Conservation (phyloP, 2,888 invertebrate genomes). For the Cerastis leucographa region DNA sequence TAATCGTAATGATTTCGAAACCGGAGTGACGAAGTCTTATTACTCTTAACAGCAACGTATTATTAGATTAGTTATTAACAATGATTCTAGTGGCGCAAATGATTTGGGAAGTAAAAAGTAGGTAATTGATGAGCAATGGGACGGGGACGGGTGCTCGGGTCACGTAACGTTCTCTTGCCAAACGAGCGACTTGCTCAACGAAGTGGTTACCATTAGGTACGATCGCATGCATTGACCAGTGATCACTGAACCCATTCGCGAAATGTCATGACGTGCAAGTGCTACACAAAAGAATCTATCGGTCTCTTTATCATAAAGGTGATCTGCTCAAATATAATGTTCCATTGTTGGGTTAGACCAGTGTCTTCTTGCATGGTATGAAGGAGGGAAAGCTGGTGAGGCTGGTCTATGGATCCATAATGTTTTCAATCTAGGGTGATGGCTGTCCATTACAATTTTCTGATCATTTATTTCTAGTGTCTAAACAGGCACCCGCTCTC, state of each 20-base stretch:
- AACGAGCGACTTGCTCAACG: conserved; percentile 67
- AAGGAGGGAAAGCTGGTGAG: neutral
- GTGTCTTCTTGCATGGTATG: neutral
- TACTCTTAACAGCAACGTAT: conserved; percentile 34
- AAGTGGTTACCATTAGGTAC: conserved; percentile 25
- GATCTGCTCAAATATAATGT: too few relatives aligned
- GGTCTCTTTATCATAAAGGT: neutral
- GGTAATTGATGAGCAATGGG: conserved; percentile 71
- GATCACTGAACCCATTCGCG: conserved; percentile 37
- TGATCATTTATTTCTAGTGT: neutral
- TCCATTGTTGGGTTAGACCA: too few relatives aligned
- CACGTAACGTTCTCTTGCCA: conserved; percentile 70
- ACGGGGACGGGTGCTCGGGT: conserved; percentile 56
- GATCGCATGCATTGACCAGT: conserved; percentile 59
- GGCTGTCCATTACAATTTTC: neutral
- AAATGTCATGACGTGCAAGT: conserved; percentile 39
- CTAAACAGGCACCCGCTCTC: too few relatives aligned
- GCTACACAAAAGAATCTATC: neutral
- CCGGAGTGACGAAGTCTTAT: neutral
- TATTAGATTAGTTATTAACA: conserved; percentile 36
- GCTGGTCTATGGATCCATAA: neutral
- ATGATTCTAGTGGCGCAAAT: conserved; percentile 48
- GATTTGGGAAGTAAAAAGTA: conserved; percentile 65
- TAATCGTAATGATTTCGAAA: conserved; percentile 30
- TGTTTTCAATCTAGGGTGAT: neutral